Conservation (phyloP, 2,113 vertebrate genomes). For the Elaphurus davidianus region DNA sequence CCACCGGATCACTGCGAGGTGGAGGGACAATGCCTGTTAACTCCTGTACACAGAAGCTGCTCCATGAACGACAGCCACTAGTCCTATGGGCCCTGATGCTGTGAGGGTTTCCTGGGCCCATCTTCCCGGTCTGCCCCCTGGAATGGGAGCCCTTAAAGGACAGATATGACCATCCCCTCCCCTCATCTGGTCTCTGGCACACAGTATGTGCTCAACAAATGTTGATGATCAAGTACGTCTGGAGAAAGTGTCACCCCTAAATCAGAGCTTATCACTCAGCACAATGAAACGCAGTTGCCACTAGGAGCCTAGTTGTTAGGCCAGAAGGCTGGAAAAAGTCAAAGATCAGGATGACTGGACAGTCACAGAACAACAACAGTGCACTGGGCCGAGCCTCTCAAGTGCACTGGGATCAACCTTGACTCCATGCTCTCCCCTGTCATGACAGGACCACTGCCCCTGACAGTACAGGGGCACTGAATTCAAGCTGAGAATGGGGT, state of each 20-base stretch:
- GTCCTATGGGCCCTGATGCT: neutral
- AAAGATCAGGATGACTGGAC: conserved; percentile 51
- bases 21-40: neutral
- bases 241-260: neutral
- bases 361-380: conserved; percentile 32
- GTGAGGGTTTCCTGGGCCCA: neutral
- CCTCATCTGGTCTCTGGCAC: neutral
- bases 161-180: neutral
- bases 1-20: neutral
- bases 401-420: neutral
- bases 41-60: neutral
- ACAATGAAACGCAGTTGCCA: conserved; percentile 33
- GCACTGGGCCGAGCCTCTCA: neutral
- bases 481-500: neutral
- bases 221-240: neutral
- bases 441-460: neutral
- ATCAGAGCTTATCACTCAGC: neutral
- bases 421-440: neutral
- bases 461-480: neutral
- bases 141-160: neutral
- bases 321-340: conserved; percentile 46
- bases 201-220: neutral
- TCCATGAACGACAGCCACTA: neutral
- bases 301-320: conserved; percentile 45
- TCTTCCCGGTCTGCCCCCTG: neutral